Conservation (phyloP, 2,113 vertebrate genomes). For the Actinemys pallida region DNA sequence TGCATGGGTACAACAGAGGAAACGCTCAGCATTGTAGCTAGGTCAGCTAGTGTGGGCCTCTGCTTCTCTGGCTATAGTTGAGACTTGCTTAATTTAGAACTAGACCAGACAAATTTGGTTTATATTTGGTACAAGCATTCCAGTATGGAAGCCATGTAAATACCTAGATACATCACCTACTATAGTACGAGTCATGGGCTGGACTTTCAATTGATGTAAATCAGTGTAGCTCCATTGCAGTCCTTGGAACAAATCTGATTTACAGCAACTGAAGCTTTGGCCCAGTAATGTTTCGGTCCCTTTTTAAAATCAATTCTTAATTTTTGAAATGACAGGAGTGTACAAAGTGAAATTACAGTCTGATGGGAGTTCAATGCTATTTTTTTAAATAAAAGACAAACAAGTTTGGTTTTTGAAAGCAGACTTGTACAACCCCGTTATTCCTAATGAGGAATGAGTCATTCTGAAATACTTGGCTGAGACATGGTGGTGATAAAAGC, state of each 20-base stretch:
- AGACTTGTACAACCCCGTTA: neutral
- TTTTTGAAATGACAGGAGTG: neutral
- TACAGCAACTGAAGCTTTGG: neutral
- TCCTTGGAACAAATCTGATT: neutral
- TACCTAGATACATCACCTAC: fast-evolving
- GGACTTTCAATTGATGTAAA: fast-evolving
- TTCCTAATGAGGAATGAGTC: neutral
- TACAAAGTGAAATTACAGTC: neutral
- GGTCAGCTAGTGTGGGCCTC: conserved; percentile 51
- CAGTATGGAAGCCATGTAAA: neutral
- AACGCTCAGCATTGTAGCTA: conserved; percentile 32
- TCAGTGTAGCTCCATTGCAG: neutral
- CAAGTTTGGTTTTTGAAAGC: neutral
- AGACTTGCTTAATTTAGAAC: neutral
- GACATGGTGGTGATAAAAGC: neutral
- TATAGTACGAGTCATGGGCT: fast-evolving
- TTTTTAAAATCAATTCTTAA: neutral
- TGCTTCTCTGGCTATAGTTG: conserved; percentile 41
- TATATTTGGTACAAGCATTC: neutral
- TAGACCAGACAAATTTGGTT: neutral
- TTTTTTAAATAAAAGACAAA: neutral
- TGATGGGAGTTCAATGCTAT: neutral
- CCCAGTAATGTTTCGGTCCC: fast-evolving
- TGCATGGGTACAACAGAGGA: conserved; percentile 69
- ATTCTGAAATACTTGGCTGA: neutral